phyloP scores from a whole-genome alignment of 2,888 invertebrate genomes.

The Rhyacophila evoluta region DNA sequence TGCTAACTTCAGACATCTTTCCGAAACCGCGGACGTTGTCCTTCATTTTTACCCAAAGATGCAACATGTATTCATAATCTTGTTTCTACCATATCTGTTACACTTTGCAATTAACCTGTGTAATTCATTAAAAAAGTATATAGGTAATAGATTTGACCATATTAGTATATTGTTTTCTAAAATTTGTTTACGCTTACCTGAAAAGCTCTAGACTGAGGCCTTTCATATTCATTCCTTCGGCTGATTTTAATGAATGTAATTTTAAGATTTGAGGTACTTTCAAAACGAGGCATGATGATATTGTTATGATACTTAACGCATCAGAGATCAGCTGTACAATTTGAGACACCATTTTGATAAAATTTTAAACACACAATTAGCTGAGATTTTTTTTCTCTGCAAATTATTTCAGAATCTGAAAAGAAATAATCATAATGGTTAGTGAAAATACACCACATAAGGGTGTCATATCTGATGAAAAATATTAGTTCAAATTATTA shows the following conservation, averaged over 20 bases:
- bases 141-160: too few relatives aligned
- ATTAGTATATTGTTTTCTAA: too few relatives aligned
- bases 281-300: slow-evolving; percentile 79
- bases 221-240: slow-evolving; percentile 76
- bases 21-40: too few relatives aligned
- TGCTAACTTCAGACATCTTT: too few relatives aligned
- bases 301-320: slow-evolving; percentile 79
- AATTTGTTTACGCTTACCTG: slow-evolving; percentile 66
- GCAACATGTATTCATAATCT: too few relatives aligned
- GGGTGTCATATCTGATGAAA: background rate
- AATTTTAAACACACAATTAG: background rate
- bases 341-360: slow-evolving; percentile 30
- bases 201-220: slow-evolving; percentile 77
- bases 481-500: background rate
- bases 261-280: slow-evolving; percentile 87
- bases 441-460: too few relatives aligned
- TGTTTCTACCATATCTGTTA: too few relatives aligned
- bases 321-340: slow-evolving; percentile 63
- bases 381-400: background rate
- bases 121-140: too few relatives aligned
- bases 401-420: background rate
- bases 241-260: slow-evolving; percentile 73
- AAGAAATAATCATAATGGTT: too few relatives aligned
- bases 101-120: too few relatives aligned
- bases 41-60: too few relatives aligned